Percentiles rank a stretch among this genome's conserved stretches.
These are phyloP conservation scores for Lepidurus couesii DNA, from an alignment of 1,140 invertebrate genomes.

Conservation along the genomic window DNA sequence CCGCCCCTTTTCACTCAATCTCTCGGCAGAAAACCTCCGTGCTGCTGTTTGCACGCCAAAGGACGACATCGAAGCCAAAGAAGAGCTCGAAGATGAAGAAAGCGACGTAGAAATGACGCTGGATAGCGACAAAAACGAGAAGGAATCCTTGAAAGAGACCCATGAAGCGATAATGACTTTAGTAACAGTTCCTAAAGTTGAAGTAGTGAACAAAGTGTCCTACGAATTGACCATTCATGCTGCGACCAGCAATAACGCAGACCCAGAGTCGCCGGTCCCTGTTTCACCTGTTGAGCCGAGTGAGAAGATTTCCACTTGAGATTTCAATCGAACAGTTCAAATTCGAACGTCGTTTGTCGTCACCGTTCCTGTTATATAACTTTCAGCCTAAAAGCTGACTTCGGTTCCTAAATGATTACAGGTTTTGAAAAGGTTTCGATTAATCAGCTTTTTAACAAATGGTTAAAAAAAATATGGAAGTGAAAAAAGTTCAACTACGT, in stretches of 20 bases:
- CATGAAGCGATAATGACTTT: background rate
- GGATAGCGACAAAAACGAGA: background rate
- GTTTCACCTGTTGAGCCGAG: background rate
- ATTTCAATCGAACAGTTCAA: background rate
- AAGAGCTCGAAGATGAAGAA: background rate
- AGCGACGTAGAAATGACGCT: background rate
- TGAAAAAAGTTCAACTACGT: background rate
- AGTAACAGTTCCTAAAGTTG: background rate
- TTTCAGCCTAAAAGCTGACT: background rate
- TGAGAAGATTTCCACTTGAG: background rate
- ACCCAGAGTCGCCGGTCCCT: background rate
- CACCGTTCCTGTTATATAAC: slow-evolving; percentile 5
- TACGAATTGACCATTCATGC: slow-evolving; percentile 10
- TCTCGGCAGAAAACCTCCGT: background rate
- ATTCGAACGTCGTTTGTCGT: background rate
- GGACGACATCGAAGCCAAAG: background rate
- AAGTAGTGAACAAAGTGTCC: background rate
- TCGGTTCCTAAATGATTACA: slow-evolving; percentile 11
- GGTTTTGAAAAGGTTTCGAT: background rate
- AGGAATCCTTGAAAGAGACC: background rate
- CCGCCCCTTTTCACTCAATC: background rate
- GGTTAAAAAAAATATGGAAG: background rate
- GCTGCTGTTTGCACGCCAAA: background rate
- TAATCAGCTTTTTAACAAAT: background rate
- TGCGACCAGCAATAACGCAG: background rate